Conservation (phyloP, 2,797 vertebrate genomes). For the Triplophysa yarkandensis region DNA sequence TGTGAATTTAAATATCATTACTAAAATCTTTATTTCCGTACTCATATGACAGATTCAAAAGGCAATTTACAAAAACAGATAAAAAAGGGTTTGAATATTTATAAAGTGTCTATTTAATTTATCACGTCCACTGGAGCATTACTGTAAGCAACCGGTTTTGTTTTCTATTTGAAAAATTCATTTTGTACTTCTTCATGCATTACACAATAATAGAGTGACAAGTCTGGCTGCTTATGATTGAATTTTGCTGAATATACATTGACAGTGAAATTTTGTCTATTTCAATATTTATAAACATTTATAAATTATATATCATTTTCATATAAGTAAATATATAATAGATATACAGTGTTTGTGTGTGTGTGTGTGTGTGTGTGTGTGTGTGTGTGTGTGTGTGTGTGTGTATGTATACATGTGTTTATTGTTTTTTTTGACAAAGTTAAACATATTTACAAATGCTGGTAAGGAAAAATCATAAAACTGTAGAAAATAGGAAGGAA, state of each 20-base stretch:
- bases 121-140: not conserved
- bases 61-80: conserved; percentile 10
- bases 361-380: no score
- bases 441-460: no score
- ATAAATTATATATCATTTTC: not conserved
- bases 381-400: no score
- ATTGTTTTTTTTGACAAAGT: no score
- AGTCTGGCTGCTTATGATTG: not conserved
- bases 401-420: no score
- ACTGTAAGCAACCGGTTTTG: not conserved
- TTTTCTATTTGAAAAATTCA: not conserved
- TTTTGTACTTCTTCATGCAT: not conserved
- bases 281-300: not conserved
- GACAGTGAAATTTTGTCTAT: not conserved
- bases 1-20: no score
- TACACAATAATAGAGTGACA: not conserved
- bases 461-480: no score
- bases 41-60: not conserved
- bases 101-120: not conserved
- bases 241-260: not conserved
- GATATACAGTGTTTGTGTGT: no score
- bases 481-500: no score
- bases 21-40: not conserved
- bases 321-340: no score
- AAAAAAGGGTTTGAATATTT: conserved; percentile 3